A percentile compares a stretch with the other conserved stretches of the same genome.
These are phyloP conservation scores for Metopia argyrocephala DNA, from an alignment of 2,888 invertebrate genomes.

Conservation along the genomic window DNA sequence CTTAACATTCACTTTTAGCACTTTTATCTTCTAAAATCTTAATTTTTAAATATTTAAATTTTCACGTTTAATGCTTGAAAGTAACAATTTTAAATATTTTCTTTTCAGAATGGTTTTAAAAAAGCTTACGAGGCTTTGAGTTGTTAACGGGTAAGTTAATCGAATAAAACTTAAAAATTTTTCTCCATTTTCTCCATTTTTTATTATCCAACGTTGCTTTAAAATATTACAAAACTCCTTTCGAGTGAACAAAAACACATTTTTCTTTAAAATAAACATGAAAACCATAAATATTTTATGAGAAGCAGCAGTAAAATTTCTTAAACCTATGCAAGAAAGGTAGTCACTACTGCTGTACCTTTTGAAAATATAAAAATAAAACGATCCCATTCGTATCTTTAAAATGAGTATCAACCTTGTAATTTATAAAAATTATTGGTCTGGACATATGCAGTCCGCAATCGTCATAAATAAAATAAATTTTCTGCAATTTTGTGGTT, in stretches of 20 bases:
- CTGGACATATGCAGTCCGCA: conserved; percentile 74
- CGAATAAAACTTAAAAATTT: too few species aligned
- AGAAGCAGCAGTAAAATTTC: conserved; percentile 15
- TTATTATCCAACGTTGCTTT: neutral
- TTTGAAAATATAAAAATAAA: conserved; percentile 6
- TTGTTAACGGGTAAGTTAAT: too few species aligned
- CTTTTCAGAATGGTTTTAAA: too few species aligned
- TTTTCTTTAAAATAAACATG: neutral
- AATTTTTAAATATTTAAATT: too few species aligned
- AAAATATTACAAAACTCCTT: neutral
- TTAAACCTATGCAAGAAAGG: neutral
- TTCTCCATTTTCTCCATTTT: too few species aligned
- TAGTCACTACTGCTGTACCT: conserved; percentile 44
- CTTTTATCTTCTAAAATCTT: too few species aligned
- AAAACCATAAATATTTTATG: conserved; percentile 47
- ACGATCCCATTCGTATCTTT: conserved; percentile 65
- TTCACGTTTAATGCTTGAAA: too few species aligned
- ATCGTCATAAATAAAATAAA: conserved; percentile 68
- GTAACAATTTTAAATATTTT: too few species aligned
- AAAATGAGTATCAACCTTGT: conserved; percentile 69
- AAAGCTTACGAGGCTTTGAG: too few species aligned
- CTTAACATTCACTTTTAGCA: too few species aligned
- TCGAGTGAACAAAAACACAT: neutral
- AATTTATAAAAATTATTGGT: conserved; percentile 74
- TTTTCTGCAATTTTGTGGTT: conserved; percentile 67